Base-by-base conservation (phyloP, 2,113 vertebrate genomes). In the Amia ocellicauda region DNA sequence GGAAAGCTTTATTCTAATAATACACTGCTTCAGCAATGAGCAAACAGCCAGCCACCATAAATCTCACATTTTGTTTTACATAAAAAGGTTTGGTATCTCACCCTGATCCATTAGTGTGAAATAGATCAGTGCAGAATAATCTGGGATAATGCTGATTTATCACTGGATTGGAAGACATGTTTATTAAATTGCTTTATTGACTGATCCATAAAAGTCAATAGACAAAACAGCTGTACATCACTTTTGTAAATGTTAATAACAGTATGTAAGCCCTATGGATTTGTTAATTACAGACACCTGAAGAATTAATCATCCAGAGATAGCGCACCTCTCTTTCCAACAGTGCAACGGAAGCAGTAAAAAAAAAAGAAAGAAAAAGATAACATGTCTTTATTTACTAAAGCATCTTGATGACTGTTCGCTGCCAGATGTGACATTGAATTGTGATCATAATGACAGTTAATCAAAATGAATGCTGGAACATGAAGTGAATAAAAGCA, bases 121-220 rank as follows among this genome's bases (percentile, higher is more conserved):
- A 45, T 60, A 47, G 43, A 60, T 60, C 36, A 47, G 58, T 10
- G 22, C 31, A 24, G 14, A 43, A 26, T 60, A 60, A 60, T 60
- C 9, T 60, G 13, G 8, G 58, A 27, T 60, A 17, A 60, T 60
- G 20, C 58, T 47, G 23, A 49, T 60, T 60, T 47, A 60, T 60
- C 24, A 60, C 8, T 3, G 26, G 7, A 24, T 45, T 60, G 36
- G 27, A 23, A 45, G 42, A 60, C 58, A 47, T 29, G 58, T 60
- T 60, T 60, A 60, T 60, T 27, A 47, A 43, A 60, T 47, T 60
- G 20, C 58, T 47, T 60, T 60, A 60, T 60, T 60, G 58, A 60
- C 58, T 60, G 58, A 45, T 45, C 58, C 58, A 60, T 60, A 43
- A 60, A 17, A 45, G 58, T 27, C 42, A 45, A 60, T 60, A 26